phyloP scores from a whole-genome alignment of 2,797 vertebrate species.

The Galagoides demidoff region DNA sequence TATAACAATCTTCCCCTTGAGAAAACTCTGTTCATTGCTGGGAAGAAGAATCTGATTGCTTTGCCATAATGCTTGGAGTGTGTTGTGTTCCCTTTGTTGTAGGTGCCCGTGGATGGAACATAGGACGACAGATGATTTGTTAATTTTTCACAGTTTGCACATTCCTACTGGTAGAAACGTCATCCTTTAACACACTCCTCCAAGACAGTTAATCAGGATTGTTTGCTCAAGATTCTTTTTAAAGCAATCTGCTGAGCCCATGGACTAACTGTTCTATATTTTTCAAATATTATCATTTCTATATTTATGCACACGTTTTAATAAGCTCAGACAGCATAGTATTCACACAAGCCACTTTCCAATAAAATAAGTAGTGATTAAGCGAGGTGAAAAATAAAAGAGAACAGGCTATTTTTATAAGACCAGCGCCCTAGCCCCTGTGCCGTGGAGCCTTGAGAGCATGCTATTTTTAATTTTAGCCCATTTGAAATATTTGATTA shows the following conservation, averaged over 20 bases:
- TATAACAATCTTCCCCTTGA: slow-evolving; percentile 39
- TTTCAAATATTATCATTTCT: background rate
- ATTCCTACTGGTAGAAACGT: background rate
- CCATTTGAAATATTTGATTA: slow-evolving; percentile 46
- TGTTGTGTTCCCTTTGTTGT: background rate
- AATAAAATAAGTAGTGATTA: slow-evolving; percentile 2
- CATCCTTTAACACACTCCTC: background rate
- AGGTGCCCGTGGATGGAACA: background rate
- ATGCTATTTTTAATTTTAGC: background rate
- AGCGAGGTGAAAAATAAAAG: background rate
- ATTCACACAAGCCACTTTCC: background rate
- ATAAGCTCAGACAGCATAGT: background rate
- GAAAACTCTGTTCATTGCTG: slow-evolving; percentile 25
- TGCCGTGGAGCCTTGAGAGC: too few species aligned
- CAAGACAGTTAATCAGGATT: background rate
- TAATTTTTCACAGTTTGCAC: background rate
- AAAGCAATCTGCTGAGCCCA: background rate
- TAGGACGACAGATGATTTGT: background rate
- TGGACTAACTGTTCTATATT: background rate
- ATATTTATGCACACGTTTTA: background rate
- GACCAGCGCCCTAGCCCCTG: too few species aligned
- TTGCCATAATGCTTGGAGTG: slow-evolving; percentile 36
- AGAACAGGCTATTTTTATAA: background rate
- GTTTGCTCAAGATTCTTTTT: background rate
- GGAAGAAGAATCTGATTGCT: slow-evolving; percentile 17